Evolutionary conservation across 2,888 invertebrate species (phyloP), one percentile per base, ranked within the genome.

Genomic region (Drosophila affinis): DNA sequence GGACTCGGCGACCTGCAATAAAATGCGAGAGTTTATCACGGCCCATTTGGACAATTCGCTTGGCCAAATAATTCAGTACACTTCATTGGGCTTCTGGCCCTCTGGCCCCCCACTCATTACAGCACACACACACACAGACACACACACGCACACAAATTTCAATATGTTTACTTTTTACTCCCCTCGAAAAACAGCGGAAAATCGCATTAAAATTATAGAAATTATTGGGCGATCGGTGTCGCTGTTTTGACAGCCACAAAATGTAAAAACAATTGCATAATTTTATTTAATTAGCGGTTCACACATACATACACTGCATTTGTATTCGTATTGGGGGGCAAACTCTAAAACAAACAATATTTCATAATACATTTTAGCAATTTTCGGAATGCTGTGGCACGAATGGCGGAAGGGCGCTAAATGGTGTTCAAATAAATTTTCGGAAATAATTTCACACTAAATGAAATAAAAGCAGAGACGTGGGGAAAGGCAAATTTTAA

Each of bases 191-290:
- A 21, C 34, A 39, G 39, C n/a, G 14, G 10, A 10, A 29, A 59
- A 73, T 63, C 69, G 62, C 70, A 73, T 75, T 64, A 21, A 67
- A 63, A 63, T 63, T 63, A 18, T 14, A 10, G 12, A 34, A 14
- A 53, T 39, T n/a, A 59, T 53, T 44, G 54, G 18, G 39, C 14
- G 39, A 39, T 39, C 39, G 39, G 39, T 39, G 39, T 39, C 39
- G 39, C n/a, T 39, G n/a, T 56, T 52, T 62, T 18, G 49, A 27
- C 60, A 53, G 52, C 76, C 74, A 54, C 78, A 71, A 75, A 81
- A 72, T 80, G 78, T 65, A 69, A 87, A 87, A 83, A 81, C 85
- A 85, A 87, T 87, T 72, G 72, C 73, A 57, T 71, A 79, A 39
- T 39, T 39, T 84, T 81, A 84, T 81, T 75, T 75, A 87, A 82